Evolutionary conservation across 1,140 invertebrate species (phyloP).

Genomic region (Lepidurus apus): DNA sequence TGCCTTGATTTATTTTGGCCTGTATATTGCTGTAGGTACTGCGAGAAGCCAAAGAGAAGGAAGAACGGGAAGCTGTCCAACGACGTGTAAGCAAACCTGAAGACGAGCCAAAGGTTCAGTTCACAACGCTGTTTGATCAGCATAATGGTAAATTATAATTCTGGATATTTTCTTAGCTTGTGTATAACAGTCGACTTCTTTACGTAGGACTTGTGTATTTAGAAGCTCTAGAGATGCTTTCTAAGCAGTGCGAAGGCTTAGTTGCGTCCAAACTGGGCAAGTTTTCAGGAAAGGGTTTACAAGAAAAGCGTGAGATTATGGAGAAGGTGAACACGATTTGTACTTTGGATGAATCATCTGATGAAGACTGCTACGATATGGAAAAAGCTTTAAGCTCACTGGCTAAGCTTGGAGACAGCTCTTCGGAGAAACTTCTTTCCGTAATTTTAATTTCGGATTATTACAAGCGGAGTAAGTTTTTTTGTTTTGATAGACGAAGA

Average conservation of each 20-base stretch:
- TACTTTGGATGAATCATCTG: not conserved
- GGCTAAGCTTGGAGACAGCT: constrained; percentile 50
- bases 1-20: not conserved
- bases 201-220: constrained; percentile 68
- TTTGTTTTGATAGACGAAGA: constrained; percentile 29
- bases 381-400: not conserved
- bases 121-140: constrained; percentile 75
- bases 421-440: constrained; percentile 51
- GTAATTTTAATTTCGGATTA: not conserved
- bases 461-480: not conserved
- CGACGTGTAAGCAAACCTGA: constrained; percentile 47
- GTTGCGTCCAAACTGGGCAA: constrained; percentile 38
- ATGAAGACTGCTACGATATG: not conserved
- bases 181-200: constrained; percentile 37
- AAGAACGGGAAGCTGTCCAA: constrained; percentile 54
- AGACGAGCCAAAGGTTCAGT: constrained; percentile 60
- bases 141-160: constrained; percentile 59
- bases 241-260: constrained; percentile 61
- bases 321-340: not conserved
- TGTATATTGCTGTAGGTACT: constrained; percentile 53
- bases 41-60: constrained; percentile 74
- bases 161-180: constrained; percentile 23
- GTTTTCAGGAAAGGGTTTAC: not conserved
- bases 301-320: not conserved
- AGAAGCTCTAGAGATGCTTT: constrained; percentile 84